Evolutionary conservation across 2,113 vertebrate species (phyloP), one percentile per base, ranked within the genome.

Genomic region (Triplophysa siluroides): DNA sequence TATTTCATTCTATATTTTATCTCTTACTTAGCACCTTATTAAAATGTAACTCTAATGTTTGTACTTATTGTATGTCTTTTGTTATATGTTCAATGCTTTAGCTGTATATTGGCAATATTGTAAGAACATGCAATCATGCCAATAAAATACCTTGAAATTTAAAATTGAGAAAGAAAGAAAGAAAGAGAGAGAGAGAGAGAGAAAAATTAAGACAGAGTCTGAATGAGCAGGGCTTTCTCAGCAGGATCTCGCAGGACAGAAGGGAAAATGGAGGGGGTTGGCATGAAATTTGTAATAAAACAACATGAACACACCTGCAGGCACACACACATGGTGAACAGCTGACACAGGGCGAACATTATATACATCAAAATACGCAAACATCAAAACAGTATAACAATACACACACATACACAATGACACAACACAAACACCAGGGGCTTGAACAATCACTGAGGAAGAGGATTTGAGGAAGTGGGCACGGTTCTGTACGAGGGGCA

Each of bases 201-300:
- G 12, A 52, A 41, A 72, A 18, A 79, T 69, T 71, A 65, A 72
- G 43, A 24, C 10, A 71, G 45, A 63, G 24, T 72, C 8, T 52
- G 58, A 72, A 71, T 24, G 76, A 79, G 66, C 19, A 13, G 29
- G 16, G 50, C 54, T 56, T 41, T 63, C 60, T 73, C 62, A 56
- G 69, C 78, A 80, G 61, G 73, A 18, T 81, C 79, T 60, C 72
- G 19, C 64, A 76, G 63, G 72, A 68, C 79, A 81, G 79, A 81
- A 81, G 79, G 64, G 21, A 65, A 64, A 80, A 41, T 47, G 18
- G 60, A 64, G 70, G 78, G 78, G 70, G 68, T 60, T 68, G 23
- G 61, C 62, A 24, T 33, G 58, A 50, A 29, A 50, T 67, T 81
- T 68, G 76, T 81, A 76, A 81, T 81, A 81, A 66, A 58, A 68